These are phyloP conservation scores for Drosophila subobscura DNA, from an alignment of 1,140 invertebrate species.

Conservation along the genomic window DNA sequence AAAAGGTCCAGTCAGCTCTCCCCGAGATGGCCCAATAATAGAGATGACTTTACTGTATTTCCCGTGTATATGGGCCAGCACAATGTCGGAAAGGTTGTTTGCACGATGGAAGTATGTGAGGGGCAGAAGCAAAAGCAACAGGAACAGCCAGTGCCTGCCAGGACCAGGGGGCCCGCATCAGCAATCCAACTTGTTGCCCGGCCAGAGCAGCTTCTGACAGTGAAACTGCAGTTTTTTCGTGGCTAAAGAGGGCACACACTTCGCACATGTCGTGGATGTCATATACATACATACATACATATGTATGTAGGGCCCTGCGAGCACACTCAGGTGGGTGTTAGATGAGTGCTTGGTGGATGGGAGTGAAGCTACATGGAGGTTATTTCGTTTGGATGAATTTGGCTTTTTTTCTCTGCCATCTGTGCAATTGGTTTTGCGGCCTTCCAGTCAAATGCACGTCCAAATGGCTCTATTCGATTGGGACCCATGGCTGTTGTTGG, in stretches of 20 bases:
- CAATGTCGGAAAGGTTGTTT: conserved; percentile 24
- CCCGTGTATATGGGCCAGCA: conserved; percentile 20
- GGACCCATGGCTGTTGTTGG: conserved; percentile 10
- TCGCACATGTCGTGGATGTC: no score
- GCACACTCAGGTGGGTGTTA: conserved; percentile 15
- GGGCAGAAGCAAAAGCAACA: conserved; percentile 24
- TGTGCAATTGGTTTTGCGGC: conserved; percentile 71
- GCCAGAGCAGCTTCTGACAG: background rate
- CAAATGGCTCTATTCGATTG: conserved; percentile 49
- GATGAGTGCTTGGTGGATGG: background rate
- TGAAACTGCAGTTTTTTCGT: no score
- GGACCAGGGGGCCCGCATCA: background rate
- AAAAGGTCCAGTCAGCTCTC: conserved; percentile 7
- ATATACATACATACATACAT: conserved; percentile 5
- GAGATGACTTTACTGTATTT: conserved; percentile 23
- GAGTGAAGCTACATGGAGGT: conserved; percentile 26
- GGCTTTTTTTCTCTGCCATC: conserved; percentile 23
- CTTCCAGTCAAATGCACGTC: conserved; percentile 74
- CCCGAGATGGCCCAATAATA: conserved; percentile 1
- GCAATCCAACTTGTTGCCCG: conserved; percentile 14
- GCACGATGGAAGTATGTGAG: conserved; percentile 36
- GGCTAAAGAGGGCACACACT: no score
- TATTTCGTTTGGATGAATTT: conserved; percentile 48
- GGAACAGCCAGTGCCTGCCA: conserved; percentile 12
- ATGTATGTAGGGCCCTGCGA: background rate